Conservation (phyloP, 23 tunicate genomes). For the Clavelina lepadiformis region DNA sequence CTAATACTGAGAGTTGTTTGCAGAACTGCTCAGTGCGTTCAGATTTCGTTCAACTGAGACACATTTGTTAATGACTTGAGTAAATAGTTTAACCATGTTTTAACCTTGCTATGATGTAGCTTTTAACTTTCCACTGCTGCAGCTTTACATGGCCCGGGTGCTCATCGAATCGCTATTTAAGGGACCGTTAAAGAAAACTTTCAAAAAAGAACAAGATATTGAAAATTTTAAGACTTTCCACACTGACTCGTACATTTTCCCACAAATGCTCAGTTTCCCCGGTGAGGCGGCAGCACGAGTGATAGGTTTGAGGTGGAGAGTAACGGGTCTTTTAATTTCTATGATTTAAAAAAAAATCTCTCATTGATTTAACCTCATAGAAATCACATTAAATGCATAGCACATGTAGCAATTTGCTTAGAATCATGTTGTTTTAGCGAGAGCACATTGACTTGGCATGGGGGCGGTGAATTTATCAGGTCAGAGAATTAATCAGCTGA, state of each 20-base stretch:
- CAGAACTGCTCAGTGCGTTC: neutral
- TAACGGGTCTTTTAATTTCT: no score
- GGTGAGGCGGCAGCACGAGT: no score
- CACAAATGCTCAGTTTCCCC: conserved; percentile 36
- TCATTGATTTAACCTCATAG: no score
- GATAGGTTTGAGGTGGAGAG: no score
- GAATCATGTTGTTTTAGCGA: no score
- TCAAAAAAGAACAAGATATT: conserved; percentile 55
- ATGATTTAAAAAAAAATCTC: no score
- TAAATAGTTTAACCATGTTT: neutral
- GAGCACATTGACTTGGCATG: no score
- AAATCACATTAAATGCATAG: no score
- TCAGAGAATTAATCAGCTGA: neutral
- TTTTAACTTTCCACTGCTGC: neutral
- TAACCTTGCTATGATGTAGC: neutral
- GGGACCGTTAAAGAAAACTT: conserved; percentile 46
- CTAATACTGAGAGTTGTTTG: neutral
- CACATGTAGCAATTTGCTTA: no score
- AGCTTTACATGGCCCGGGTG: conserved; percentile 67
- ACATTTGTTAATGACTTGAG: neutral
- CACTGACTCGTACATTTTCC: conserved; percentile 45
- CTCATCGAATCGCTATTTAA: conserved; percentile 64
- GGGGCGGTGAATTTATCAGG: no score
- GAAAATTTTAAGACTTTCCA: conserved; percentile 54
- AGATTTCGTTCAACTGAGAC: neutral